These are phyloP conservation scores for Meleagris gallopavo DNA, from an alignment of 2,113 vertebrate genomes.

Conservation along the genomic window DNA sequence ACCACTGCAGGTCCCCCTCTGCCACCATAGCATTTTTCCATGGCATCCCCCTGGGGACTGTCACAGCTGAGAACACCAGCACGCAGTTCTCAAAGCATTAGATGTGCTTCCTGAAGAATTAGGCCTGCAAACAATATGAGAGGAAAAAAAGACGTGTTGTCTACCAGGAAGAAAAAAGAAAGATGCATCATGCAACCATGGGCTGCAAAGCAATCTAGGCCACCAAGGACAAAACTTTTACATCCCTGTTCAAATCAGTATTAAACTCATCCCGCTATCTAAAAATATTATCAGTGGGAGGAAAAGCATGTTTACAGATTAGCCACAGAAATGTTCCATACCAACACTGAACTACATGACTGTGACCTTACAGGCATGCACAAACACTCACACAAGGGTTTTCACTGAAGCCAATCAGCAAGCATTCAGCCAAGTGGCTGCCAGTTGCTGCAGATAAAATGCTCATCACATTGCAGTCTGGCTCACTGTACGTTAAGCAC, in stretches of 20 bases:
- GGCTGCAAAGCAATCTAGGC: not conserved
- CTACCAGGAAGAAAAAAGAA: not conserved
- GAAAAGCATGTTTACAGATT: not conserved
- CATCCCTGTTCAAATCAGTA: not conserved
- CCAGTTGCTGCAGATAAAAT: not conserved
- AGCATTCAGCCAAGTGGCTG: not conserved
- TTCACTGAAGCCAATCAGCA: not conserved
- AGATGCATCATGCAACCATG: not conserved
- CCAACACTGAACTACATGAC: not conserved
- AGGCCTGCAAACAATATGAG: rapidly evolving
- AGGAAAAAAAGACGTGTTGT: not conserved
- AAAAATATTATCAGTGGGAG: not conserved
- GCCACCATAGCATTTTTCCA: not conserved
- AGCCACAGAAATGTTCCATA: not conserved
- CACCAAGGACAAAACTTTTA: not conserved
- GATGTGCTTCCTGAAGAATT: not conserved
- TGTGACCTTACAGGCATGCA: rapidly evolving
- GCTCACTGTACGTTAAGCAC: not conserved
- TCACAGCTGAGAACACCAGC: not conserved
- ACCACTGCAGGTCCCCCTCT: not conserved
- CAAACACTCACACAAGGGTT: not conserved
- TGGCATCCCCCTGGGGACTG: not conserved
- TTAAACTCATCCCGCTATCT: not conserved
- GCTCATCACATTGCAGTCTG: not conserved
- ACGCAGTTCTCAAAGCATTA: rapidly evolving